Conservation (phyloP, 1,140 invertebrate genomes). For the Drosophila tani region DNA sequence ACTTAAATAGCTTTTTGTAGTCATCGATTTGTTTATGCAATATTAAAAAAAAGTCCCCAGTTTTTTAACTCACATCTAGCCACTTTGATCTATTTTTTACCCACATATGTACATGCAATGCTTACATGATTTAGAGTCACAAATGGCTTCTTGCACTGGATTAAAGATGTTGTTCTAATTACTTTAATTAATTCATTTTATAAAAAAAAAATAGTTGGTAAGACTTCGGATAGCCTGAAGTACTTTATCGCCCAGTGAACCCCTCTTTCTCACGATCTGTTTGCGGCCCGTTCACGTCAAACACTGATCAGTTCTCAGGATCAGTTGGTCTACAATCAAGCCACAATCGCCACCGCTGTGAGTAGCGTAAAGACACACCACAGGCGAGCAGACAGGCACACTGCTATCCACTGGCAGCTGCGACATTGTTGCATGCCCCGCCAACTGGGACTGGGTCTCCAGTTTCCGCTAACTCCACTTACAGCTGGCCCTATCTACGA, state of each 20-base stretch:
- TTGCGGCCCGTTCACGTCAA: constrained; percentile 48
- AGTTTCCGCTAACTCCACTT: constrained; percentile 80
- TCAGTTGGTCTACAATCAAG: constrained; percentile 63
- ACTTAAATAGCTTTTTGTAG: no score
- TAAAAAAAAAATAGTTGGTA: not conserved
- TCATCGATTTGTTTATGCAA: no score
- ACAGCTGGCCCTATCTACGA: constrained; percentile 72
- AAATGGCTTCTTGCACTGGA: no score
- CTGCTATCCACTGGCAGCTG: constrained; percentile 36
- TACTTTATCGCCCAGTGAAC: not conserved
- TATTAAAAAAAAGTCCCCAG: no score
- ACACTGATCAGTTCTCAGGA: constrained; percentile 52
- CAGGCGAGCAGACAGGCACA: constrained; percentile 26
- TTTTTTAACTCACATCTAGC: no score
- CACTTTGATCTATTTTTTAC: no score
- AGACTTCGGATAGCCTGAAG: not conserved
- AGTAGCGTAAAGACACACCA: constrained; percentile 43
- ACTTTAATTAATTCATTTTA: not conserved
- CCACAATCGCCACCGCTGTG: constrained; percentile 54
- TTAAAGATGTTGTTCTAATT: no score
- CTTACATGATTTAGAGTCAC: no score
- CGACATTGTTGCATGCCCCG: constrained; percentile 60
- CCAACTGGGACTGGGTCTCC: constrained; percentile 23
- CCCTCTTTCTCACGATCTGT: constrained; percentile 68
- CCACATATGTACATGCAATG: no score